Percentiles rank a stretch among this genome's conserved stretches.
Evolutionary conservation across 2,888 invertebrate species (phyloP).

Genomic region (Chironomus tentans): DNA sequence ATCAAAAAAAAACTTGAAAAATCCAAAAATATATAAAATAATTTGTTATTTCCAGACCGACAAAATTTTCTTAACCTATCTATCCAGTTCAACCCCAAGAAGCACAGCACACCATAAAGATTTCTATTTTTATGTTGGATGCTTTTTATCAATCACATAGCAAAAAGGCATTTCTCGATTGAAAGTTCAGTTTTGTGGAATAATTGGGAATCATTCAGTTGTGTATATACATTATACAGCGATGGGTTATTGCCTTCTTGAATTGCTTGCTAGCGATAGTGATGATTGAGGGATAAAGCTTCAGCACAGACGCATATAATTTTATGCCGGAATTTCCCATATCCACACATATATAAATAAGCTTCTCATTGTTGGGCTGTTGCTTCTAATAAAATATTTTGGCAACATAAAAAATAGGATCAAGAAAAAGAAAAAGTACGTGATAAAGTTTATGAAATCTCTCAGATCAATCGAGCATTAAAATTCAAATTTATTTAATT

Average conservation of each 20-base stretch:
- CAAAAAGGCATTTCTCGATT: neutral
- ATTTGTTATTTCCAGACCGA: too few relatives aligned
- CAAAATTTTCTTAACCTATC: too few relatives aligned
- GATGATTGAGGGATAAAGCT: neutral
- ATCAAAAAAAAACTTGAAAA: too few relatives aligned
- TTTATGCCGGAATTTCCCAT: neutral
- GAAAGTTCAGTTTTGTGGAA: slow-evolving; percentile 16
- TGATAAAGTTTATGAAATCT: neutral
- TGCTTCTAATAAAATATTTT: too few relatives aligned
- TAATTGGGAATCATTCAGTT: slow-evolving; percentile 10
- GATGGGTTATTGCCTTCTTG: too few relatives aligned
- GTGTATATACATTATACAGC: neutral
- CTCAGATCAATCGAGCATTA: neutral
- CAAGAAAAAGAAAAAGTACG: too few relatives aligned
- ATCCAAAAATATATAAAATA: too few relatives aligned
- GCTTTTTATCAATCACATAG: slow-evolving; percentile 16
- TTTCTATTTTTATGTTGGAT: neutral
- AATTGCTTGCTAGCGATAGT: neutral
- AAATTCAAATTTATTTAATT: neutral
- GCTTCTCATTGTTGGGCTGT: neutral
- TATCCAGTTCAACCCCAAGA: neutral
- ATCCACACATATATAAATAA: neutral
- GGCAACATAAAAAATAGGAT: too few relatives aligned
- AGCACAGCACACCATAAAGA: neutral
- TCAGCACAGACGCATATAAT: neutral